These are phyloP conservation scores for Carabus problematicus DNA, from an alignment of 2,888 invertebrate genomes.

Conservation along the genomic window DNA sequence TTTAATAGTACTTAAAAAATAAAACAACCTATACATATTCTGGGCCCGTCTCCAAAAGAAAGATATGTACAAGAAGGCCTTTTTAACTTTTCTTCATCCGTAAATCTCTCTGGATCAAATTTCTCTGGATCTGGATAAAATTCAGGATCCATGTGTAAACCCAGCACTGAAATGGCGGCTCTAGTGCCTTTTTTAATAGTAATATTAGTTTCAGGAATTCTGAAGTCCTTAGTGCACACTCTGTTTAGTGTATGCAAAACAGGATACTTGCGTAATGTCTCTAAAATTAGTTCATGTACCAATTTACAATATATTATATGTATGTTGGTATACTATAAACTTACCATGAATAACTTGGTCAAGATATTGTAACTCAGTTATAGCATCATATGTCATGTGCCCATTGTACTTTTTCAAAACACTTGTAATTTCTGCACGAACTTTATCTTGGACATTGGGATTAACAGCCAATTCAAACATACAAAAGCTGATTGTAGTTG, in stretches of 20 bases:
- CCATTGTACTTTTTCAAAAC: neutral
- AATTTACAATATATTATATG: too few relatives aligned
- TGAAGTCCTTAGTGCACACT: constrained; percentile 49
- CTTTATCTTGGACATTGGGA: constrained; percentile 3
- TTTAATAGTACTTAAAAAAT: too few relatives aligned
- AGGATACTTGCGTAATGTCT: constrained; percentile 56
- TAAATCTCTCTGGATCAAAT: too few relatives aligned
- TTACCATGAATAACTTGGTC: constrained; percentile 4
- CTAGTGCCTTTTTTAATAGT: constrained; percentile 53
- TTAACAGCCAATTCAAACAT: neutral
- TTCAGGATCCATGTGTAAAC: constrained; percentile 49
- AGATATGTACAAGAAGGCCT: too few relatives aligned
- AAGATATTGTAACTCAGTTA: neutral
- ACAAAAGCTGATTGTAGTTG: neutral
- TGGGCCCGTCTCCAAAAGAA: too few relatives aligned
- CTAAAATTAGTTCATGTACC: constrained; percentile 51
- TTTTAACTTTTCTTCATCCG: too few relatives aligned
- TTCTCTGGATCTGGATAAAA: constrained; percentile 50
- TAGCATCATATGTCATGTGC: neutral
- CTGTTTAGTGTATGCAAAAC: constrained; percentile 49
- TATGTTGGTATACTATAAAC: too few relatives aligned
- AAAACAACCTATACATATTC: too few relatives aligned
- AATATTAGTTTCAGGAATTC: constrained; percentile 51
- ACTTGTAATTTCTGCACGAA: neutral
- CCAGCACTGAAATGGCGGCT: constrained; percentile 51